These are phyloP conservation scores for Ophioninae sp. DNA, from an alignment of 2,888 invertebrate genomes.

Conservation along the genomic window DNA sequence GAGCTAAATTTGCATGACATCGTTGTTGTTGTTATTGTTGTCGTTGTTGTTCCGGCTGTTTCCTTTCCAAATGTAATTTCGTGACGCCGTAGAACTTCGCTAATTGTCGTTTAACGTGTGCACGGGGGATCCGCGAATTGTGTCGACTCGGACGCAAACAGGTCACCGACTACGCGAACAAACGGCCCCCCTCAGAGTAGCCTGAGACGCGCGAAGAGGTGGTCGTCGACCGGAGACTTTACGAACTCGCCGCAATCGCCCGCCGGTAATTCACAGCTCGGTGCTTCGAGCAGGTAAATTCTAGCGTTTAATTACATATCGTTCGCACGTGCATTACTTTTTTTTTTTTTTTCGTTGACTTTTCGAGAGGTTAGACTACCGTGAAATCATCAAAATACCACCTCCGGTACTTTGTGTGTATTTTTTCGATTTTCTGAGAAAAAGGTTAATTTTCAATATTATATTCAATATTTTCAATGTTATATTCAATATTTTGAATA, in stretches of 20 bases:
- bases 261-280: constrained; percentile 77
- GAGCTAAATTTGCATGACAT: background rate
- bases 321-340: background rate
- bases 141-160: constrained; percentile 65
- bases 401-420: too few relatives aligned
- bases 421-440: too few relatives aligned
- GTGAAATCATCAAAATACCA: too few relatives aligned
- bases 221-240: constrained; percentile 94
- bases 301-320: background rate
- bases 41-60: background rate
- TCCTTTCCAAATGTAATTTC: background rate
- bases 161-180: constrained; percentile 85
- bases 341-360: background rate
- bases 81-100: constrained; percentile 49
- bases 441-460: too few relatives aligned
- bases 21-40: background rate
- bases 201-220: constrained; percentile 86
- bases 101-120: constrained; percentile 53
- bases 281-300: constrained; percentile 81
- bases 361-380: background rate
- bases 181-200: constrained; percentile 82
- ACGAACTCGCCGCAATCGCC: constrained; percentile 82
- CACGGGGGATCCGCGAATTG: background rate
- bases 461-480: too few relatives aligned
- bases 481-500: too few relatives aligned